phyloP scores from a whole-genome alignment of 2,888 invertebrate species.

The Morinoia aosen region DNA sequence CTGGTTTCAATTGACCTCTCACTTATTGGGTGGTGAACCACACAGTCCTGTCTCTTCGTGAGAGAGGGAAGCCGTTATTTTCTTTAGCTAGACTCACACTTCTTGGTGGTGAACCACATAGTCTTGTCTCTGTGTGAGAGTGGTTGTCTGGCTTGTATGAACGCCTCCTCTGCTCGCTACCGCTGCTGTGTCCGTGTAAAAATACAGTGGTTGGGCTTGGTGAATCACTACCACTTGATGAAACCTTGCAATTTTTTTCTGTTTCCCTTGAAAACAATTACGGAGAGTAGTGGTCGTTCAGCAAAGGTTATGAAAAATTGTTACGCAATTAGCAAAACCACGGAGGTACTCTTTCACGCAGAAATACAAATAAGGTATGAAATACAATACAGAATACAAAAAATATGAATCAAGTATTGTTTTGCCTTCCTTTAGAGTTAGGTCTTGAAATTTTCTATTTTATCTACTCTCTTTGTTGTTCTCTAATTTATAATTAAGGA shows the following conservation, averaged over 20 bases:
- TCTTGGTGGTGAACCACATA: background rate
- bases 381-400: background rate
- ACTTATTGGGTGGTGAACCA: background rate
- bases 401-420: background rate
- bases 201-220: too few species aligned
- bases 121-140: background rate
- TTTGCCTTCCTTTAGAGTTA: background rate
- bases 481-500: background rate
- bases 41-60: background rate
- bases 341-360: background rate
- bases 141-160: background rate
- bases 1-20: background rate
- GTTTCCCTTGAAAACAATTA: too few species aligned
- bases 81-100: background rate
- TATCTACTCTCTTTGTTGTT: background rate
- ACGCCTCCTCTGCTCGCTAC: background rate
- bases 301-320: too few species aligned
- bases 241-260: too few species aligned
- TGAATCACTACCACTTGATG: too few species aligned
- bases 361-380: background rate
- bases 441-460: background rate
- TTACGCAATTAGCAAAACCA: background rate
- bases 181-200: too few species aligned
- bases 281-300: too few species aligned
- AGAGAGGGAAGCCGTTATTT: background rate